Conservation (phyloP, 2,888 invertebrate species). For the Melanophora roralis region DNA sequence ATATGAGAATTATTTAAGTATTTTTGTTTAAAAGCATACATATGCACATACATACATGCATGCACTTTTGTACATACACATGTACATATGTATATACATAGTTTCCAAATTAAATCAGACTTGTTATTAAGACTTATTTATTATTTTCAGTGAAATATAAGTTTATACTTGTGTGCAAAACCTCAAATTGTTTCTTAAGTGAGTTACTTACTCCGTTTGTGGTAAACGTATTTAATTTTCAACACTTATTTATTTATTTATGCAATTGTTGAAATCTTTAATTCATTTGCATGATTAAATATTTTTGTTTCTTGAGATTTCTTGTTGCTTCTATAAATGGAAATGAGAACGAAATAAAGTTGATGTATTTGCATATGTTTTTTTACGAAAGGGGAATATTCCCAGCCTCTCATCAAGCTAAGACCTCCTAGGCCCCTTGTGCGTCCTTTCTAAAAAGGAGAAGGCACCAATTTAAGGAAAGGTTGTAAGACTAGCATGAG, state of each 20-base stretch:
- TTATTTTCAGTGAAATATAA: not conserved
- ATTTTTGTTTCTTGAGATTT: not conserved
- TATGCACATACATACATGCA: too few species aligned
- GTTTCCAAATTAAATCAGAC: conserved; percentile 5
- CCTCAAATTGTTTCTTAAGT: conserved; percentile 51
- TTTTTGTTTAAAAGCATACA: too few species aligned
- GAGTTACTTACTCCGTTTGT: conserved; percentile 42
- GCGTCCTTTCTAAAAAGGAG: too few species aligned
- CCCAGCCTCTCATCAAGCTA: too few species aligned
- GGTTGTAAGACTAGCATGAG: too few species aligned
- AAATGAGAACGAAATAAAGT: conserved; percentile 7
- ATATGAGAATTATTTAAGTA: conserved; percentile 36
- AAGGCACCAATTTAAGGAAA: too few species aligned
- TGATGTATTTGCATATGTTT: too few species aligned
- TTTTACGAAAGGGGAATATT: too few species aligned
- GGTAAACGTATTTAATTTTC: conserved; percentile 8
- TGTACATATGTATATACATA: too few species aligned
- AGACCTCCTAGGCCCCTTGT: too few species aligned
- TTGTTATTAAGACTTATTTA: not conserved
- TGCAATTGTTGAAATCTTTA: conserved; percentile 12
- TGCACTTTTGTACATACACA: too few species aligned
- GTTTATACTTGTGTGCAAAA: not conserved
- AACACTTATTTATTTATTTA: not conserved
- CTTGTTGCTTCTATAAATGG: not conserved
- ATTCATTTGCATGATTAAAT: not conserved